Evolutionary conservation across 2,888 invertebrate genomes (phyloP).

Genomic region (Torymus tubicola): DNA sequence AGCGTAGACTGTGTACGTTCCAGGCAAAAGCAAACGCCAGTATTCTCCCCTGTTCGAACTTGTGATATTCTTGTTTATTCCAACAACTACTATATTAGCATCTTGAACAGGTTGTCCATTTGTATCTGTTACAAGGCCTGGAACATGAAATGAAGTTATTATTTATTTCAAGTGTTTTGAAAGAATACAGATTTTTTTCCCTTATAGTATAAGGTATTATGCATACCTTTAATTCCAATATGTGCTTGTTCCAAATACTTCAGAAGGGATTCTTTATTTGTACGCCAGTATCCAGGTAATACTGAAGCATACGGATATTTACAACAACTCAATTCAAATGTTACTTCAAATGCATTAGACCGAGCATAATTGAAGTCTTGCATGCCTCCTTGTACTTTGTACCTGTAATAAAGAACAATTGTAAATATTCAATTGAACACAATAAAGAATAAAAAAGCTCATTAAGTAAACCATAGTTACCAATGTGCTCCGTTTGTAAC

Average conservation of each 20-base stretch:
- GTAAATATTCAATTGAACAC: constrained; percentile 8
- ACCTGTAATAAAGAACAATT: constrained; percentile 68
- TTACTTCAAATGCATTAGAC: constrained; percentile 97
- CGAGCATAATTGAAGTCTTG: constrained; percentile 98
- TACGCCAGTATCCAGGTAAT: constrained; percentile 88
- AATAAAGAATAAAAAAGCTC: constrained; percentile 2
- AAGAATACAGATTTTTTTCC: neutral
- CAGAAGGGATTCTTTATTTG: constrained; percentile 91
- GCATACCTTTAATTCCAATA: constrained; percentile 82
- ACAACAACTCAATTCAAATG: constrained; percentile 96
- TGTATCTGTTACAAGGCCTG: constrained; percentile 82
- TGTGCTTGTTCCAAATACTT: constrained; percentile 90
- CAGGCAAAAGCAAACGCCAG: constrained; percentile 95
- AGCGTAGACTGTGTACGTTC: constrained; percentile 87
- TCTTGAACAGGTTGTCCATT: constrained; percentile 81
- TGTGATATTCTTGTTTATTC: constrained; percentile 87
- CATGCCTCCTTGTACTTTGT: constrained; percentile 89
- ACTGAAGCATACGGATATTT: constrained; percentile 89
- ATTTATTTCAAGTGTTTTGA: constrained; percentile 44
- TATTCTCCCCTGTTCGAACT: constrained; percentile 92
- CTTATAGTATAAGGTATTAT: neutral
- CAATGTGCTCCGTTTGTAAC: constrained; percentile 95
- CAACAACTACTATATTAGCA: constrained; percentile 86
- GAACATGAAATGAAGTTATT: constrained; percentile 63
- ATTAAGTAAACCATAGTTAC: constrained; percentile 81